Base-by-base conservation (phyloP, 1,140 invertebrate genomes). In the Microplitis mediator region DNA sequence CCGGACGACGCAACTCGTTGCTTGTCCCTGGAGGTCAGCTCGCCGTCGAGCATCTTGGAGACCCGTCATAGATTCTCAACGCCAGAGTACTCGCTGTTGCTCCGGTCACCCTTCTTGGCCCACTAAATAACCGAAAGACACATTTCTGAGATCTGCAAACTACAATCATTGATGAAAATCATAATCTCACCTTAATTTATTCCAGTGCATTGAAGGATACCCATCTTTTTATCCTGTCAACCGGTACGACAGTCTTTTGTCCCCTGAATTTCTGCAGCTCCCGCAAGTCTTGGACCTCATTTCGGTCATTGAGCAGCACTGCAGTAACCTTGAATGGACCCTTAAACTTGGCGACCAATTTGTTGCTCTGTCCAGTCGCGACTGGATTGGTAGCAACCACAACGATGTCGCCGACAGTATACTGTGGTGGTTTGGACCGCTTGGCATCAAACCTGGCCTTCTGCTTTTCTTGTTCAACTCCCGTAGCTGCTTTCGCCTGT, bases 111-210 rank as follows among this genome's bases (percentile, higher is more conserved):
- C 36, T 39, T 9, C 8, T 39, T 39, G 36, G 36, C 36, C 36
- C 3, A 39, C 3, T 39, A 39, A 1, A 39, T 9, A 3, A 39
- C 36, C 36, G 0, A 39, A 39, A 39, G 35, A 79, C 77, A 31
- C 80, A 77, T 9, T 76, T 76, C 9, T 77, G 45, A 4, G 84
- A 82, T 58, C 83, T 79, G 58, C 85, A 81, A 58, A 76, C 80
- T 9, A 78, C 69, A 64, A 74, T 73, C 0, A 79, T 63, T 8
- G 83, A 76, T 60, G 83, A 73, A 75, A 76, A 79, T 14, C 81
- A 56, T 0, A 66, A 75, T 67, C 67, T 71, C 6, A 80, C 81
- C 9, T 76, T 72, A 2, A 84, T 23, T 23, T 23, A 23, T 23
- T 23, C 23, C 23, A 23, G 23, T 23, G 69, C 73, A 31, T 71